Conservation (phyloP, 2,113 vertebrate genomes). For the Brienomyrus brachyistius region DNA sequence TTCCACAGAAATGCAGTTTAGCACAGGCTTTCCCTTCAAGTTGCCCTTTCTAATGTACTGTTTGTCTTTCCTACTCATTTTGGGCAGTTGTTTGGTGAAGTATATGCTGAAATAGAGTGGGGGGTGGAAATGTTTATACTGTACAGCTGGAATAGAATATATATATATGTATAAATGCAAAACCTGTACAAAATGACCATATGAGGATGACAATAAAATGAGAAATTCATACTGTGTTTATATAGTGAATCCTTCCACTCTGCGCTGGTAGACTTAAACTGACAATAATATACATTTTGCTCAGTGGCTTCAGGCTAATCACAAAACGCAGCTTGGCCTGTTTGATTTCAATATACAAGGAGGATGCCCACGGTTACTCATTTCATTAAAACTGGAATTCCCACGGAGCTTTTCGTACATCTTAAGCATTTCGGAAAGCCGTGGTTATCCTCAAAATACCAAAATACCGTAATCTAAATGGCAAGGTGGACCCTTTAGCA, state of each 20-base stretch:
- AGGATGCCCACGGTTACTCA: not conserved
- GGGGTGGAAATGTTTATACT: not conserved
- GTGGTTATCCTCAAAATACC: not conserved
- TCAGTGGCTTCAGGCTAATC: not conserved
- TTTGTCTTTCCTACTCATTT: not conserved
- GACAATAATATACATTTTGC: not conserved
- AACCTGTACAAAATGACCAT: conserved; percentile 1
- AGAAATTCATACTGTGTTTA: not conserved
- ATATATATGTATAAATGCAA: conserved; percentile 6
- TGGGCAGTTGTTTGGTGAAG: not conserved
- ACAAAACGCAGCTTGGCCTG: not conserved
- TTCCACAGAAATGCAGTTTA: not conserved
- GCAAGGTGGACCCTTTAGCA: not conserved
- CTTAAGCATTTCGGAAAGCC: not conserved
- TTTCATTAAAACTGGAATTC: not conserved
- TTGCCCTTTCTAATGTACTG: not conserved
- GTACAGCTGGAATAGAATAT: not conserved
- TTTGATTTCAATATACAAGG: not conserved
- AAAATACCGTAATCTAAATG: not conserved
- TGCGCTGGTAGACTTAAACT: not conserved
- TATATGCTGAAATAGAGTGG: not conserved
- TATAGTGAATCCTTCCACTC: not conserved
- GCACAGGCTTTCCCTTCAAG: not conserved
- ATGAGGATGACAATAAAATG: not conserved
- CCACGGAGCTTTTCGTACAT: not conserved